phyloP scores from a whole-genome alignment of 2,113 vertebrate species.

The Phodopus roborovskii region DNA sequence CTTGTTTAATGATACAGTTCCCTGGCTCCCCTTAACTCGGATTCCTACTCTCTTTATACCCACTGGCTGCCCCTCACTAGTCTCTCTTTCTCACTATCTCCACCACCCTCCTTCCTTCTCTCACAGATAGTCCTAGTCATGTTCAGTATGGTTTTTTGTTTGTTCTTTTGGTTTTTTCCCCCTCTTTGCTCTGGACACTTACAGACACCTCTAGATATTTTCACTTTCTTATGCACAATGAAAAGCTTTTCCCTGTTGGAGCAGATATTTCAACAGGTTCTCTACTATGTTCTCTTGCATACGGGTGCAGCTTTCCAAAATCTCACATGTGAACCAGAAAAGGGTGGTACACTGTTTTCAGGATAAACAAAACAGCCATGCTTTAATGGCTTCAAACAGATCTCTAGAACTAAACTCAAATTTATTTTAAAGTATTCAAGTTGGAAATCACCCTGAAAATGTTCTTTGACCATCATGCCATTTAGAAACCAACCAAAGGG shows the following conservation, averaged over 20 bases:
- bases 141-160: neutral
- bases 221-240: neutral
- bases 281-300: too few relatives aligned
- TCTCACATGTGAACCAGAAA: conserved; percentile 27
- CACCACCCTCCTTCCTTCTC: neutral
- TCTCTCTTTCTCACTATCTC: neutral
- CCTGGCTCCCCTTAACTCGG: neutral
- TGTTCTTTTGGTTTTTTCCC: neutral
- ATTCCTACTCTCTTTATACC: neutral
- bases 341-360: neutral
- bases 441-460: neutral
- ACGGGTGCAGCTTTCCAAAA: neutral
- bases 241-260: neutral
- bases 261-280: neutral
- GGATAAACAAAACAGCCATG: neutral
- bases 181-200: neutral
- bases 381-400: conserved; percentile 1
- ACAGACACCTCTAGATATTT: neutral
- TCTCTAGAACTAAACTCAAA: neutral
- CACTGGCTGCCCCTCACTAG: neutral
- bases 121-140: neutral
- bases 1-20: neutral
- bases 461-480: neutral
- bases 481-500: neutral
- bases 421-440: conserved; percentile 7